phyloP scores from a whole-genome alignment of 2,113 vertebrate species.

The Microtus pennsylvanicus region DNA sequence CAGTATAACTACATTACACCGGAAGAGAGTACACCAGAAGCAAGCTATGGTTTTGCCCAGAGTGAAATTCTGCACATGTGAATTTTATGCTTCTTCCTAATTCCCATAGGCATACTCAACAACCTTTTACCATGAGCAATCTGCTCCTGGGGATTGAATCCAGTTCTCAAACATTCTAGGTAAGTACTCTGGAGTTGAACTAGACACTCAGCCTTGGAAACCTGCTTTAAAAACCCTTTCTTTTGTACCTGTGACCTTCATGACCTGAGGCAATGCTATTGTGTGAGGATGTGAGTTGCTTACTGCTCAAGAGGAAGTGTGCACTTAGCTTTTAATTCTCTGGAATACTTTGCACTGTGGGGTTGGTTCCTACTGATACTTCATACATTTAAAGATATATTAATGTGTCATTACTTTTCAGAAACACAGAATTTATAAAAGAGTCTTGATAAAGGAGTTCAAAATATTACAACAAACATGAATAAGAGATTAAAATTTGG shows the following conservation, averaged over 20 bases:
- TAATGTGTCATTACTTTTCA: conserved; percentile 39
- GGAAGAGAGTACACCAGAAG: not conserved
- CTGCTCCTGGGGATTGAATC: not conserved
- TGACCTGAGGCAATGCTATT: not conserved
- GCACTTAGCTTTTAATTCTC: conserved; percentile 13
- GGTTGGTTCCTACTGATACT: not conserved
- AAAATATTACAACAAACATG: conserved; percentile 1
- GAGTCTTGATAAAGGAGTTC: conserved; percentile 20
- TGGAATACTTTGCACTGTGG: not conserved
- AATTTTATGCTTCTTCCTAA: conserved; percentile 32
- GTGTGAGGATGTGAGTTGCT: not conserved
- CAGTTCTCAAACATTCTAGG: not conserved
- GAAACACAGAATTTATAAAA: not conserved
- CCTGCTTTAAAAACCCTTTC: too few relatives aligned
- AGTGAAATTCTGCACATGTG: conserved; percentile 10
- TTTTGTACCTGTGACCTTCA: not conserved
- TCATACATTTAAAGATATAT: conserved; percentile 35
- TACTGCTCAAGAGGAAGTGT: conserved; percentile 1
- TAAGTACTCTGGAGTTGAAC: not conserved
- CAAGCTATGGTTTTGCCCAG: not conserved
- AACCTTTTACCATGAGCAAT: not conserved
- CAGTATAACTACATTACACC: not conserved
- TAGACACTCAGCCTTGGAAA: not conserved
- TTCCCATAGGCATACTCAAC: conserved; percentile 1
- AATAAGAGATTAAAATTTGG: conserved; percentile 39